Percentiles rank a stretch among this genome's conserved stretches.
phyloP scores from a whole-genome alignment of 35 echinoderm and acorn worm species.

The Ptychodera flava region DNA sequence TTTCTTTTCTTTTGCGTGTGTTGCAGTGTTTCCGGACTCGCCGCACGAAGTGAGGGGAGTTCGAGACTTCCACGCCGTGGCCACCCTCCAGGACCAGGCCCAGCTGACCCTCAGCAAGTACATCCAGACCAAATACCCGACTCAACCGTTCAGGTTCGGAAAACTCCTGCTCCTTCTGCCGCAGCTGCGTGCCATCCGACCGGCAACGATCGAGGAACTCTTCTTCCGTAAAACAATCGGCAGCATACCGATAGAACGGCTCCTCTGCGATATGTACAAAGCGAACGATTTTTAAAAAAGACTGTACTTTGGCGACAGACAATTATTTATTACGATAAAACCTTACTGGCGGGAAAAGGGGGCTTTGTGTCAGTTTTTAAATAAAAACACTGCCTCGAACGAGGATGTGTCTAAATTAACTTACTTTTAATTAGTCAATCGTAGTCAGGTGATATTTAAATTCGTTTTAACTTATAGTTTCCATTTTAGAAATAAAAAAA shows the following conservation, averaged over 20 bases:
- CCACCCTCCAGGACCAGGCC: conserved; percentile 83
- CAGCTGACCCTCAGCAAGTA: conserved; percentile 93
- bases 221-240: conserved; percentile 87
- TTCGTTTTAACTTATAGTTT: no score
- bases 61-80: conserved; percentile 44
- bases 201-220: conserved; percentile 75
- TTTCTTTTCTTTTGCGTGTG: no score
- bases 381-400: no score
- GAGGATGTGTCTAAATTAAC: no score
- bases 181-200: conserved; percentile 61
- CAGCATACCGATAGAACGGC: conserved; percentile 57
- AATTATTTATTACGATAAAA: no score
- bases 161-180: conserved; percentile 84
- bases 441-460: no score
- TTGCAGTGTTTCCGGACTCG: neutral
- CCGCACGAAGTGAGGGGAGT: conserved; percentile 46
- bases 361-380: no score
- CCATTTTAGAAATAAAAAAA: no score
- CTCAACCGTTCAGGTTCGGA: conserved; percentile 84
- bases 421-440: no score
- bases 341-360: no score
- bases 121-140: conserved; percentile 61
- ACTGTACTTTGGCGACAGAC: no score
- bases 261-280: conserved; percentile 69
- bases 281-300: conserved; percentile 11